phyloP scores from a whole-genome alignment of 2,113 vertebrate species.

The Cisticola juncidis region DNA sequence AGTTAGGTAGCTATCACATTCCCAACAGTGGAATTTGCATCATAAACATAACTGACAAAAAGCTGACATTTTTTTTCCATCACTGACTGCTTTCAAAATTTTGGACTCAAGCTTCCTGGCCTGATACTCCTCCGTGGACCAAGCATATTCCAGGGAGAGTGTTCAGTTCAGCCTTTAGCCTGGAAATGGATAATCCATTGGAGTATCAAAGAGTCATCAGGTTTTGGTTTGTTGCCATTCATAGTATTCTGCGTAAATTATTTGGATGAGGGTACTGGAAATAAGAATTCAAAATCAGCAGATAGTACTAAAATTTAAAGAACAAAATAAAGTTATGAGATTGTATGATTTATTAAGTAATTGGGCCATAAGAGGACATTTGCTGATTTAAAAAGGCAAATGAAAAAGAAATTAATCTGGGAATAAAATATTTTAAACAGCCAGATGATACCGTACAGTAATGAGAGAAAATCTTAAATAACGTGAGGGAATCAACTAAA shows the following conservation, averaged over 20 bases:
- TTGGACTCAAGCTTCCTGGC: not conserved
- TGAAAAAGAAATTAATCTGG: not conserved
- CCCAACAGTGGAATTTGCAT: not conserved
- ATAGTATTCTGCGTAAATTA: not conserved
- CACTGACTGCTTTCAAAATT: not conserved
- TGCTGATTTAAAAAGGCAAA: not conserved
- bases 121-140: not conserved
- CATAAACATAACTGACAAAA: not conserved
- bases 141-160: not conserved
- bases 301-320: not conserved
- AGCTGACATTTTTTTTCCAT: not conserved
- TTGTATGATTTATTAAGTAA: not conserved
- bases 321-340: not conserved
- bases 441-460: not conserved
- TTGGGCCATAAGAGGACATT: not conserved
- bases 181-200: not conserved
- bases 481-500: not conserved
- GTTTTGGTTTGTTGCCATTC: not conserved
- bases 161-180: not conserved
- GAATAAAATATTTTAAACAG: not conserved
- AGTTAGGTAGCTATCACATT: not conserved
- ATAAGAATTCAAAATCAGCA: not conserved
- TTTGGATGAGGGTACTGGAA: not conserved
- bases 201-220: not conserved
- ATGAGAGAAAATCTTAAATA: not conserved